Base-by-base conservation (phyloP, 1,140 invertebrate species). In the Drosophila elegans region DNA sequence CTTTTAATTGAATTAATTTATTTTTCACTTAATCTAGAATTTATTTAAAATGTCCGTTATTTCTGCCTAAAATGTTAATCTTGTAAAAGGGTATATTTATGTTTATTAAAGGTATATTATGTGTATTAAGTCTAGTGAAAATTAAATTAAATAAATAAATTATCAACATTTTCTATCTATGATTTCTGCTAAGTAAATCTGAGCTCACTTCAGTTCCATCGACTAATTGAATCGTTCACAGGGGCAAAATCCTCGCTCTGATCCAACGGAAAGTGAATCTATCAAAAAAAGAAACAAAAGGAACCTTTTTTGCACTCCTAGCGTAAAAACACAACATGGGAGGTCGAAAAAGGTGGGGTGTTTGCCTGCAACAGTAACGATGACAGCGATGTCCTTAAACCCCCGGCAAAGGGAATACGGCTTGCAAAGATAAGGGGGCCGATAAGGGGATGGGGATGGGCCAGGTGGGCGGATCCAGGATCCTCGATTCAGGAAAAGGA, bases 161-260 rank as follows among this genome's bases (percentile, higher is more conserved):
- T 7, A 7, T 32, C 5, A 9, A 16, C 1, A 25, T 13, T 0
- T 11, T 34, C 13, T 34, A 4, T 57, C 32, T 7, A 3, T 1
- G 13, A 9, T 27, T 9, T 12, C 6, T 6, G 29, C 4, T 32
- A 32, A 16, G 7, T 11, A 6, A 38, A 32, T 3, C 29, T 9
- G 3, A 2, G 3, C n/a, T 46, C 62, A 69, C 55, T 68, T 62
- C 63, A 11, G 11, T n/a, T 3, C 16, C 27, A 36, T 64, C 42
- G 32, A 45, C 78, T 86, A 86, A 85, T 86, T 85, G 74, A 81
- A 78, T 74, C 36, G 38, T 44, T 61, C 59, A 51, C 51, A 66
- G 27, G 39, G 34, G 27, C 29, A 55, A 60, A 48, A 36, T 10
- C 29, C 21, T 36, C 21, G 27, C 12, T 9, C 21, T 36, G 32